Evolutionary conservation across 2,888 invertebrate genomes (phyloP).

Genomic region (Diloba caeruleocephala): DNA sequence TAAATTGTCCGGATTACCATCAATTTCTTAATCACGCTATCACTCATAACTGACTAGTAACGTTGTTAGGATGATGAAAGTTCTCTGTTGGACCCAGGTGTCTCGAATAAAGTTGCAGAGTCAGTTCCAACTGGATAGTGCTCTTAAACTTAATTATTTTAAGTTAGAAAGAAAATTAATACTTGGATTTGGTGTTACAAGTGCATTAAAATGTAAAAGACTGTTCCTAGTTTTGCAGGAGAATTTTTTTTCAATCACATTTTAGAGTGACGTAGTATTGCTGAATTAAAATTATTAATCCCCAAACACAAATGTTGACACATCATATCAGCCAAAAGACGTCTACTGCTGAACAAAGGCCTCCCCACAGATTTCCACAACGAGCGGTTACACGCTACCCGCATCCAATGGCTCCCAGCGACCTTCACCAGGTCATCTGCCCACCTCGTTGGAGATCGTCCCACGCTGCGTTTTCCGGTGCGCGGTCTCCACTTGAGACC

Average conservation of each 20-base stretch:
- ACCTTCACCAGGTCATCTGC: too few relatives aligned
- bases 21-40: slow-evolving; percentile 37
- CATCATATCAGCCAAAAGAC: too few relatives aligned
- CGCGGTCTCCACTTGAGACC: too few relatives aligned
- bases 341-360: too few relatives aligned
- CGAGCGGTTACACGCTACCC: too few relatives aligned
- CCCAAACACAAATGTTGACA: too few relatives aligned
- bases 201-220: neutral
- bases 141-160: slow-evolving; percentile 24
- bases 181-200: slow-evolving; percentile 1
- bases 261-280: neutral
- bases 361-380: too few relatives aligned
- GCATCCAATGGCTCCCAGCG: too few relatives aligned
- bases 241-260: neutral
- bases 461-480: too few relatives aligned
- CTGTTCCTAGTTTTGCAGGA: neutral
- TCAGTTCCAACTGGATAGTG: slow-evolving; percentile 27
- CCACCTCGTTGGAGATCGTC: too few relatives aligned
- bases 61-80: slow-evolving; percentile 47
- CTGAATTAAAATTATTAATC: too few relatives aligned
- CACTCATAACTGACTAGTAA: slow-evolving; percentile 35
- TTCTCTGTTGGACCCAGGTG: slow-evolving; percentile 28
- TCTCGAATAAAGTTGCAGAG: slow-evolving; percentile 7
- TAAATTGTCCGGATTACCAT: slow-evolving; percentile 2
- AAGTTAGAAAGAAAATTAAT: slow-evolving; percentile 24